Evolutionary conservation across 1,140 invertebrate genomes (phyloP).

Genomic region (Steinernema khuongi): DNA sequence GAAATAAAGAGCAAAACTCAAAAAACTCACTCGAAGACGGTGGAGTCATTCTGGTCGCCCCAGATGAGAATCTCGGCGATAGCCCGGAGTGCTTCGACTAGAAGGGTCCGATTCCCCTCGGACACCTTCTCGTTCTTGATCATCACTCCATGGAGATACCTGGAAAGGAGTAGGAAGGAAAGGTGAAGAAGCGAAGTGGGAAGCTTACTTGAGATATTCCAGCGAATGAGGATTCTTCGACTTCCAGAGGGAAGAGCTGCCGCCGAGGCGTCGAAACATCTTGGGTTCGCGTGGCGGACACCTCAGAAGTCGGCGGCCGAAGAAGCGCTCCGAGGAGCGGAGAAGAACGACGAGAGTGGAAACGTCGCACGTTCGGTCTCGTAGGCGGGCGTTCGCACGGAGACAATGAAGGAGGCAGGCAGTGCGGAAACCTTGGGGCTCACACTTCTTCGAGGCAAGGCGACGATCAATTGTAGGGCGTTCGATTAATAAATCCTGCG

Average conservation of each 20-base stretch:
- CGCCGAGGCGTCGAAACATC: slow-evolving; percentile 28
- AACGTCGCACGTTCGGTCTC: background rate
- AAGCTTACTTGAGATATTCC: slow-evolving; percentile 55
- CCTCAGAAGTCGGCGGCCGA: background rate
- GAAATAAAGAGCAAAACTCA: slow-evolving; percentile 21
- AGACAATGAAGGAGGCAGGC: too few relatives aligned
- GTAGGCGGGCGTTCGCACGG: background rate
- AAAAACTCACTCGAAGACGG: slow-evolving; percentile 89
- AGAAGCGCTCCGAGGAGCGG: background rate
- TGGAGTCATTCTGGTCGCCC: slow-evolving; percentile 99
- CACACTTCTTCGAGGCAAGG: too few relatives aligned
- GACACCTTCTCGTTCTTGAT: slow-evolving; percentile 93
- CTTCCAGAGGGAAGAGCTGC: slow-evolving; percentile 47
- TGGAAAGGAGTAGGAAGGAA: slow-evolving; percentile 54
- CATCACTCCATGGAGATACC: slow-evolving; percentile 85
- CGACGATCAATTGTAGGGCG: too few relatives aligned
- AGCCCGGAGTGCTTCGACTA: slow-evolving; percentile 92
- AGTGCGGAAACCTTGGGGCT: too few relatives aligned
- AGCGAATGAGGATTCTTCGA: slow-evolving; percentile 57
- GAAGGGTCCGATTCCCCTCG: slow-evolving; percentile 81
- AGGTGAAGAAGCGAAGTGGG: slow-evolving; percentile 21
- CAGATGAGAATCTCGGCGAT: slow-evolving; percentile 99
- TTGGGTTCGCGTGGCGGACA: background rate
- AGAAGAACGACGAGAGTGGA: too few relatives aligned
- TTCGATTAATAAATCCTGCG: too few relatives aligned